A percentile compares a stretch with the other conserved stretches of the same genome.
Conservation (phyloP, 2,113 vertebrate genomes). For the Saimiri boliviensis region DNA sequence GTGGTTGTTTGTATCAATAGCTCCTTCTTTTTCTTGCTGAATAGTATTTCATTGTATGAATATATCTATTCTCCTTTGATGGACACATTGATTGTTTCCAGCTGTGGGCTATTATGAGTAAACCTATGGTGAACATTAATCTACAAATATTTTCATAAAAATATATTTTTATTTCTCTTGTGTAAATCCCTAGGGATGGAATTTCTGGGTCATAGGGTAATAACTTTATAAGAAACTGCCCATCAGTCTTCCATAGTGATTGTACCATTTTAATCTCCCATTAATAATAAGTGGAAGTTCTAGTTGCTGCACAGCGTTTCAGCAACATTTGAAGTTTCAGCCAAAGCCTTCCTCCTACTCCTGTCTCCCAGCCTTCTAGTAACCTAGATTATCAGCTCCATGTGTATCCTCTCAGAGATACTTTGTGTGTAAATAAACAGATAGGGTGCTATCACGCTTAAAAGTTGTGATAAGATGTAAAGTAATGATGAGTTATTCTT, state of each 20-base stretch:
- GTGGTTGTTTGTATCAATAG: background rate
- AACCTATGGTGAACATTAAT: background rate
- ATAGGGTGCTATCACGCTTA: background rate
- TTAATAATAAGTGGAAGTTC: background rate
- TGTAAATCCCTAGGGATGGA: background rate
- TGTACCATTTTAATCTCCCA: background rate
- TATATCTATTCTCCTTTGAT: background rate
- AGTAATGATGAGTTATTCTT: background rate
- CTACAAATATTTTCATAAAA: background rate
- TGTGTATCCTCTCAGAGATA: background rate
- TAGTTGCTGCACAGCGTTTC: background rate
- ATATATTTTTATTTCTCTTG: background rate
- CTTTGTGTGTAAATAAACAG: background rate
- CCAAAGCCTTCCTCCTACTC: background rate
- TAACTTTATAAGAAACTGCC: background rate
- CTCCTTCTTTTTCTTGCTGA: conserved; percentile 14
- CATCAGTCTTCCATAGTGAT: background rate
- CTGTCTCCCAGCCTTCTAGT: background rate
- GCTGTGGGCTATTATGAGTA: background rate
- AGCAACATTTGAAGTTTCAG: background rate
- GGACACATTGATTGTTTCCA: background rate
- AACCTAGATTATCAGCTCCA: background rate
- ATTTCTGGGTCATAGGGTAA: background rate
- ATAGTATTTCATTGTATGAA: background rate
- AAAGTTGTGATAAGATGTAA: background rate